Base-by-base conservation (phyloP, 1,140 invertebrate genomes). In the Drosophila sechellia region DNA sequence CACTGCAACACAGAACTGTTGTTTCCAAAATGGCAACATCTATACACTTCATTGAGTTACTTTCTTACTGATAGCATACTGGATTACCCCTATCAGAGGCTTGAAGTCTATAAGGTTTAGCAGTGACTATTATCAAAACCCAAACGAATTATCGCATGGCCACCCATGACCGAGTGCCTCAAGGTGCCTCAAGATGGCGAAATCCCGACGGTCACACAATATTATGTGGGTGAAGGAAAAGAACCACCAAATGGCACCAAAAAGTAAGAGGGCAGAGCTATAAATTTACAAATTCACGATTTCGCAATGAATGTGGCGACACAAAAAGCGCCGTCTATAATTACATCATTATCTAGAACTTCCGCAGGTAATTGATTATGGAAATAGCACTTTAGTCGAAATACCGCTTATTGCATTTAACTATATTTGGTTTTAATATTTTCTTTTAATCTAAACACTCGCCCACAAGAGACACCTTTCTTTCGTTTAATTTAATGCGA, bases 291-390 rank as follows among this genome's bases (percentile, higher is more conserved):
- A 55, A 63, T 76, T 78, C 69, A 87, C 81, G 49, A 89, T 89
- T 89, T 89, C 84, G 84, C 89, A 89, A 89, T 80, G 65, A 90
- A 72, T 68, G 80, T 80, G 79, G 79, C 77, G 84, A 89, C 85
- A 80, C 78, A 89, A 89, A 45, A 42, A n/a, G n/a, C n/a, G n/a
- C 42, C 11, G 11, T 20, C 42, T 31, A 10, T 31, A 45, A 11
- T 10, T 20, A 45, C 10, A 20, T 20, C 10, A 20, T 20, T 20
- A 13, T n/a, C 22, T 46, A 25, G 4, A 2, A 46, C 20, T 46
- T 46, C 45, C 45, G 22, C 45, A 13, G 22, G 25, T 25, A 31
- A 31, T 31, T 31, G 31, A 2, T 31, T 10, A 2, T 10, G 31
- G 31, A 8, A 31, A 8, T 31, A 10, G 31, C 31, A 10, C 6